Evolutionary conservation across 2,113 vertebrate genomes (phyloP), one percentile per base, ranked within the genome.

Genomic region (Serilophus lunatus): DNA sequence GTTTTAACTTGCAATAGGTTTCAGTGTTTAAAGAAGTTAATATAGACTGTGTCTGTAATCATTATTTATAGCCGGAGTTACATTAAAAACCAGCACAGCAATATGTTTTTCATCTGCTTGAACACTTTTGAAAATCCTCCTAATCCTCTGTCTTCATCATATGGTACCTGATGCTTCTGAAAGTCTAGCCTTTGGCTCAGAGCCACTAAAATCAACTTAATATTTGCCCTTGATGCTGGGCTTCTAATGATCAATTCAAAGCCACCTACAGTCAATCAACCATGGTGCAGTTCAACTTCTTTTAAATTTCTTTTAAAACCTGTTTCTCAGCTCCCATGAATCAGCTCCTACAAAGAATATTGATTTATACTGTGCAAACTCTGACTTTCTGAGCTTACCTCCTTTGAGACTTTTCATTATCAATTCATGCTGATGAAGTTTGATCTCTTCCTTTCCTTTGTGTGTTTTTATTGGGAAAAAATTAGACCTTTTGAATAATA

Each of bases 251-350:
- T 54, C n/a, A 20, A 2, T 76, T 76, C 50, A 70, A 80, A 91
- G 53, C 35, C 45, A 56, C 16, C 33, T 51, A 26, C 23, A 91
- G 50, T 54, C 68, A 74, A n/a, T 63, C 50, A 92, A 23, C 38
- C 12, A 54, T n/a, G 22, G 14, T 83, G 53, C 42, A 54, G 60
- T 74, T 86, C 63, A 69, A 35, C 66, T 83, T 72, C 12, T 49
- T 90, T 82, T 38, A 33, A 91, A 90, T 70, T 82, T 72, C 12
- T 49, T 90, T 82, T 38, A 35, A 92, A 90, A 42, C 12, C 18
- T 28, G 6, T 49, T 87, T 75, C 36, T 90, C 59, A 66, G 44
- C 6, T 33, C 7, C 40, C 49, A 13, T 36, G 25, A 91, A 72
- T 49, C 53, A 80, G 28, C 18, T 93, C 25, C 57, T 80, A 40